Conservation (phyloP, 1,140 invertebrate genomes). For the Ceratosolen fusciceps region DNA sequence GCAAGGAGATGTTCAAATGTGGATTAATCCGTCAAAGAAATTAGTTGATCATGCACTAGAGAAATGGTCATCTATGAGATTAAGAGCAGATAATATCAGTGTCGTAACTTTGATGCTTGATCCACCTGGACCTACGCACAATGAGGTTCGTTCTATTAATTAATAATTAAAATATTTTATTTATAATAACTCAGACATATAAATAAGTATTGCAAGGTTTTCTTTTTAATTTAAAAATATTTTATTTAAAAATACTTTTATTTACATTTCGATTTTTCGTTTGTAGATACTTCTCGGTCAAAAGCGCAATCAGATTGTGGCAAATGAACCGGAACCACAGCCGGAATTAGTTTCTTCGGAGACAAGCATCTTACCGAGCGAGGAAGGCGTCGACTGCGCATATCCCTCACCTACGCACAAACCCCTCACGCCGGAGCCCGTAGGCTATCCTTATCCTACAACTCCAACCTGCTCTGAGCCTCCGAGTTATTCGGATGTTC, state of each 20-base stretch:
- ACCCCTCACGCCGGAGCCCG: not conserved
- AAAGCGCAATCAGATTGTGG: constrained; percentile 53
- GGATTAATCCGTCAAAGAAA: constrained; percentile 92
- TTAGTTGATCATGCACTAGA: constrained; percentile 90
- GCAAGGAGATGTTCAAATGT: constrained; percentile 71
- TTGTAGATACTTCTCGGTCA: constrained; percentile 59
- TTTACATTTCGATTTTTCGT: too few relatives aligned
- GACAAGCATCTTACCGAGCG: not conserved
- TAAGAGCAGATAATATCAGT: constrained; percentile 95
- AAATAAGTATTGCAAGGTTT: too few relatives aligned
- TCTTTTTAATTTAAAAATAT: too few relatives aligned
- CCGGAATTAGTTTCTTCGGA: not conserved
- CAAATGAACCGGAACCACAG: constrained; percentile 42
- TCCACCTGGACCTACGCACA: constrained; percentile 86
- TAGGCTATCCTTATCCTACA: not conserved
- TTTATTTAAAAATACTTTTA: too few relatives aligned
- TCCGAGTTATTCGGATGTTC: constrained; percentile 27
- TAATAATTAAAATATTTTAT: not conserved
- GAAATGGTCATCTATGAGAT: constrained; percentile 82
- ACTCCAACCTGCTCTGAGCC: not conserved
- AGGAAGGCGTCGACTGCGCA: not conserved
- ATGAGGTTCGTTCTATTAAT: constrained; percentile 69
- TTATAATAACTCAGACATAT: not conserved
- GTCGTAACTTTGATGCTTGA: constrained; percentile 94
- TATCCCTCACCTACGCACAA: not conserved